phyloP scores from a whole-genome alignment of 2,113 vertebrate genomes.

The Trematomus loennbergii region DNA sequence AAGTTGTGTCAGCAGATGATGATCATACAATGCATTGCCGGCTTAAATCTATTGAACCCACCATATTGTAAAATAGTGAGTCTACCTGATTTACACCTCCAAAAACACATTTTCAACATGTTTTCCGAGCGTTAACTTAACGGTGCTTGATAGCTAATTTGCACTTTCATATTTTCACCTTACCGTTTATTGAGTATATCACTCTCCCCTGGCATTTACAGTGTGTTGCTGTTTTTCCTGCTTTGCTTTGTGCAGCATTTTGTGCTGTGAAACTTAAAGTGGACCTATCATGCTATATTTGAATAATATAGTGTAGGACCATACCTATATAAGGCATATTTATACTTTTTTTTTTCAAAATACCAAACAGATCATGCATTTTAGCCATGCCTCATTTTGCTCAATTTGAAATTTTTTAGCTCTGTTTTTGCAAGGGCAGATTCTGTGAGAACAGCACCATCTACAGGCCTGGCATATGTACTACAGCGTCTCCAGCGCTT shows the following conservation, averaged over 20 bases:
- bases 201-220: not conserved
- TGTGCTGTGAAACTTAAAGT: slow-evolving; percentile 22
- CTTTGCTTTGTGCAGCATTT: slow-evolving; percentile 5
- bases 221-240: not conserved
- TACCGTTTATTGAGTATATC: not conserved
- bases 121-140: slow-evolving; percentile 6
- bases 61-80: not conserved
- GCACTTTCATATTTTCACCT: slow-evolving; percentile 10
- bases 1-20: not conserved
- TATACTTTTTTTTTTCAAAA: no score
- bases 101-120: not conserved
- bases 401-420: no score
- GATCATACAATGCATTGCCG: not conserved
- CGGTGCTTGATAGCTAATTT: not conserved
- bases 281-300: no score
- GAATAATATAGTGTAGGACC: no score
- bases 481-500: no score
- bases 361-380: no score
- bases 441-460: no score
- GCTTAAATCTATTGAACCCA: not conserved
- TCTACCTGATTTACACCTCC: not conserved
- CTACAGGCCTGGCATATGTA: no score
- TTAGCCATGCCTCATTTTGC: no score
- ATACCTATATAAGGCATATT: no score
- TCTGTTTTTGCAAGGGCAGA: no score